phyloP scores from a whole-genome alignment of 1,140 invertebrate species.

The Mercenaria mercenaria region DNA sequence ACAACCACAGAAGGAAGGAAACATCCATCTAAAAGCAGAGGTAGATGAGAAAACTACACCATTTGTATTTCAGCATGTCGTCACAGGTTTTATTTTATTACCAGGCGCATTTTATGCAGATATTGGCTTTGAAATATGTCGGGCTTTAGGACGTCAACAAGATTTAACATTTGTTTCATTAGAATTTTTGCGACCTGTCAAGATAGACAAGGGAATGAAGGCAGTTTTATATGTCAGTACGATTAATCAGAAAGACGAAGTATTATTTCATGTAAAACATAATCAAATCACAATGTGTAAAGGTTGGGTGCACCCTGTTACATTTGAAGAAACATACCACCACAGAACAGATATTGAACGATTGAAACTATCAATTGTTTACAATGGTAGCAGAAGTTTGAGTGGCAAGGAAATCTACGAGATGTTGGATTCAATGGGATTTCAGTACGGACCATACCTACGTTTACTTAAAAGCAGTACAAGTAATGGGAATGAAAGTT shows the following conservation, averaged over 20 bases:
- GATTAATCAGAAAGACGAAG: constrained; percentile 52
- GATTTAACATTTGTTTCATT: neutral
- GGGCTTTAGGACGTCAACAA: neutral
- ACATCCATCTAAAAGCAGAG: neutral
- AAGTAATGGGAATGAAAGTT: neutral
- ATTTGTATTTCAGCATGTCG: constrained; percentile 64
- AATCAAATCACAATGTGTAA: constrained; percentile 18
- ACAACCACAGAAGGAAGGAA: neutral
- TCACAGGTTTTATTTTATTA: constrained; percentile 11
- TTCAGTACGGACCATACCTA: constrained; percentile 36
- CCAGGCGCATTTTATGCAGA: constrained; percentile 63
- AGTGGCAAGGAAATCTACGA: neutral
- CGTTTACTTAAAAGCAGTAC: neutral
- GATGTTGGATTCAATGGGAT: constrained; percentile 5
- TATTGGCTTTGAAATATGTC: constrained; percentile 57
- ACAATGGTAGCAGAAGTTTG: neutral
- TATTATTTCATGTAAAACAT: constrained; percentile 9
- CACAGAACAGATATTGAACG: neutral
- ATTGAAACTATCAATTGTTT: neutral
- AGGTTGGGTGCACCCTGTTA: neutral
- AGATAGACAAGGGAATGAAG: neutral
- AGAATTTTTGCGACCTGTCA: constrained; percentile 50
- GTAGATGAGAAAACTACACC: constrained; percentile 25
- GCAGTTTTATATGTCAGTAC: neutral
- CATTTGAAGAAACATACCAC: neutral